Conservation (phyloP, 64 coral and sea anemone species). For the Montipora capricornis region DNA sequence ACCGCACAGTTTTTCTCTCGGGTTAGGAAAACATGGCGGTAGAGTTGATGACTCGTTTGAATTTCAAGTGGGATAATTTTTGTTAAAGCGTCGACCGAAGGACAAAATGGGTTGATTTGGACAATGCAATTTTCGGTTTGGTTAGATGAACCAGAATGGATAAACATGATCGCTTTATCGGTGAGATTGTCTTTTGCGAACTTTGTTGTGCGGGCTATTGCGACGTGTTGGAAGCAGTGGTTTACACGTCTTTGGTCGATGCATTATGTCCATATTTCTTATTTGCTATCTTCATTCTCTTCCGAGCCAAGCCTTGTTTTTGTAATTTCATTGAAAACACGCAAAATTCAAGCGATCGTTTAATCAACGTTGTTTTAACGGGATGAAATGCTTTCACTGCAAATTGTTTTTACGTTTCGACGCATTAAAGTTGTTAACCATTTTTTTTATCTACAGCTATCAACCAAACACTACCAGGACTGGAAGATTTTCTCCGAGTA, state of each 20-base stretch:
- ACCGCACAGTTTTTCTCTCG: background rate
- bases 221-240: slow-evolving; percentile 2
- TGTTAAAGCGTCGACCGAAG: background rate
- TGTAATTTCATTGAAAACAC: slow-evolving; percentile 36
- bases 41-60: slow-evolving; percentile 26
- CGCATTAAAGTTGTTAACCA: background rate
- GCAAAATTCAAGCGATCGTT: background rate
- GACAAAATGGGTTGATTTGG: slow-evolving; percentile 43
- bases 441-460: slow-evolving; percentile 76
- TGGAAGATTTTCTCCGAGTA: slow-evolving; percentile 88
- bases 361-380: slow-evolving; percentile 15
- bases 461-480: slow-evolving; percentile 87
- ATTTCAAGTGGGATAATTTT: slow-evolving; percentile 13
- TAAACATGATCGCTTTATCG: slow-evolving; percentile 60
- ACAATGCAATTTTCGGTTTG: slow-evolving; percentile 34
- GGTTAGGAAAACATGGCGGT: slow-evolving; percentile 50
- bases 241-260: background rate
- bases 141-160: slow-evolving; percentile 42
- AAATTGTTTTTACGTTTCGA: background rate
- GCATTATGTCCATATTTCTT: slow-evolving; percentile 33
- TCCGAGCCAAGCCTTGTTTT: slow-evolving; percentile 31
- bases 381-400: background rate
- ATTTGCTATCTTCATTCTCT: slow-evolving; percentile 32
- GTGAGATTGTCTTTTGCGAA: slow-evolving; percentile 24
- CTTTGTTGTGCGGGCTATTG: background rate